Conservation (phyloP, 2,113 vertebrate genomes). For the Amia ocellicauda region DNA sequence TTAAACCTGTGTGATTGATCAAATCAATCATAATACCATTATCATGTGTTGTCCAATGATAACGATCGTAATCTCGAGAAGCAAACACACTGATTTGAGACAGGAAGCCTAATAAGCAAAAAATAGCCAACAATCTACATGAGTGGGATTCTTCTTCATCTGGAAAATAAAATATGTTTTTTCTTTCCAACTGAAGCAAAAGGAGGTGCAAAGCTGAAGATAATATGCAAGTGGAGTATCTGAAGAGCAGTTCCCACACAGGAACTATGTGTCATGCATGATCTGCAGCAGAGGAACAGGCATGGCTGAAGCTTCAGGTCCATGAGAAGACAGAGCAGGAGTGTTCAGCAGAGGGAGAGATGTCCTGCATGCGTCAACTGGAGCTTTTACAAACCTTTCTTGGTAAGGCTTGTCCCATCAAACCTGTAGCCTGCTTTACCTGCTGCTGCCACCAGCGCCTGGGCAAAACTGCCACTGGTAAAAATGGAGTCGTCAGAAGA, state of each 20-base stretch:
- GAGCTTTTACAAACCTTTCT: slow-evolving; percentile 85
- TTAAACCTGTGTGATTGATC: slow-evolving; percentile 24
- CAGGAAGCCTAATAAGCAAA: not conserved
- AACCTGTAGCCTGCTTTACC: slow-evolving; percentile 95
- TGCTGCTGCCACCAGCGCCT: slow-evolving; percentile 90
- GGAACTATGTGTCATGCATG: not conserved
- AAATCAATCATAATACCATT: no score
- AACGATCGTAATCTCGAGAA: not conserved
- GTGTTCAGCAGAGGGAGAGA: slow-evolving; percentile 18
- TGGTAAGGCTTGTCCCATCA: slow-evolving; percentile 90
- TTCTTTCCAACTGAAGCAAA: slow-evolving; percentile 33
- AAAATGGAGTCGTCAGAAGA: slow-evolving; percentile 94
- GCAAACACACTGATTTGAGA: slow-evolving; percentile 2
- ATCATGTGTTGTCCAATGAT: no score
- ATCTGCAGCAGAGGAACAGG: not conserved
- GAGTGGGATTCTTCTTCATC: not conserved
- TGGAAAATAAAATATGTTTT: slow-evolving; percentile 15
- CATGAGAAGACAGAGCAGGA: not conserved
- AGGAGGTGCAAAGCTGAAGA: slow-evolving; percentile 13
- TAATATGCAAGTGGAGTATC: slow-evolving; percentile 17
- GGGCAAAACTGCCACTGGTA: slow-evolving; percentile 92
- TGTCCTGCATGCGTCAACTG: slow-evolving; percentile 59
- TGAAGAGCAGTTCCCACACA: not conserved
- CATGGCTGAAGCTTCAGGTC: slow-evolving; percentile 1
- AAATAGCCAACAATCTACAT: slow-evolving; percentile 2